Percentiles rank a stretch among this genome's conserved stretches.
Evolutionary conservation across 2,113 vertebrate species (phyloP).

Genomic region (Mesitornis unicolor): DNA sequence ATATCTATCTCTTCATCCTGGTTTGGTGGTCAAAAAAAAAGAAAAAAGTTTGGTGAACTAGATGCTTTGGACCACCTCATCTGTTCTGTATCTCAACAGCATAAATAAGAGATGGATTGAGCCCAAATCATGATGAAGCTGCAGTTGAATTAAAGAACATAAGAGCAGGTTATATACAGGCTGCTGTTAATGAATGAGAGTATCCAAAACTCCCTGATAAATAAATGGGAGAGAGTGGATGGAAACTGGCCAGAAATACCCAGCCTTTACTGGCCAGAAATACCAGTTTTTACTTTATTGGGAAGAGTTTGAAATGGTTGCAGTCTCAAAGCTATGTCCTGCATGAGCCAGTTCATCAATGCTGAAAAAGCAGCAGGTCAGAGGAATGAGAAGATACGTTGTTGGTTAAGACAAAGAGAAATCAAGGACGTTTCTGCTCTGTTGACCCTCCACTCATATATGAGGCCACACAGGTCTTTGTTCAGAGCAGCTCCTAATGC

Average conservation of each 20-base stretch:
- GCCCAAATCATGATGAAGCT: neutral
- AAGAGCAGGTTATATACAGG: neutral
- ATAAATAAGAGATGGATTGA: neutral
- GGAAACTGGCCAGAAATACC: neutral
- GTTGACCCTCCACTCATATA: neutral
- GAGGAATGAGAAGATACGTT: neutral
- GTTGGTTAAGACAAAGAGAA: neutral
- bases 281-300: neutral
- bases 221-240: neutral
- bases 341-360: neutral
- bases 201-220: neutral
- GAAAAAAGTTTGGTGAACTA: too few species aligned
- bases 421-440: neutral
- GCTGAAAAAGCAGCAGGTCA: neutral
- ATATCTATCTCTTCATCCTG: too few species aligned
- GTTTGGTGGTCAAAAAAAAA: too few species aligned
- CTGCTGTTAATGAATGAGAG: neutral
- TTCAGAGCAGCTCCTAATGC: neutral
- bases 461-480: neutral
- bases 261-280: accelerated
- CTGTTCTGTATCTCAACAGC: neutral
- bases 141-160: neutral
- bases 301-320: neutral
- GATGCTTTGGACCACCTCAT: accelerated
- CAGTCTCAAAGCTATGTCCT: neutral